phyloP scores from a whole-genome alignment of 1,140 invertebrate species.

The Nasonia longicornis region DNA sequence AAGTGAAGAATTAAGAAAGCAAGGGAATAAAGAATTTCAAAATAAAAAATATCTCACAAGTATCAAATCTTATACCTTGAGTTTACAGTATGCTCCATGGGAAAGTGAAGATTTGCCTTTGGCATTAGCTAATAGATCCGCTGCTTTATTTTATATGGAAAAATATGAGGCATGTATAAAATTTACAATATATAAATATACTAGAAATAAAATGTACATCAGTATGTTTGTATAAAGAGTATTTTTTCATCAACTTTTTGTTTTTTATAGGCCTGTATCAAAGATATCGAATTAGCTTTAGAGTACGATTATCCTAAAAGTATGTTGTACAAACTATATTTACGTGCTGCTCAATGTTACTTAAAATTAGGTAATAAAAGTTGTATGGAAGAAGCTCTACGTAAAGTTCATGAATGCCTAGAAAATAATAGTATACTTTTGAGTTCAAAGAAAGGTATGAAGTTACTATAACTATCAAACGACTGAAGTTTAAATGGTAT shows the following conservation, averaged over 20 bases:
- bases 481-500: neutral
- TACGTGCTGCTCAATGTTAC: conserved; percentile 61
- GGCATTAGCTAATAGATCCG: conserved; percentile 67
- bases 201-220: neutral
- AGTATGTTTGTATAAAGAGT: neutral
- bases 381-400: conserved; percentile 54
- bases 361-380: conserved; percentile 55
- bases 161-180: conserved; percentile 58
- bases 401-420: conserved; percentile 52
- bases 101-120: conserved; percentile 60
- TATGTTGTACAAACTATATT: conserved; percentile 62
- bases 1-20: conserved; percentile 55
- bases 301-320: conserved; percentile 60
- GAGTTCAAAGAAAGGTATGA: conserved; percentile 56
- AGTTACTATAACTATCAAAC: neutral
- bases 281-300: conserved; percentile 63
- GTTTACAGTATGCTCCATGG: conserved; percentile 58
- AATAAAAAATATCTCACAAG: conserved; percentile 59
- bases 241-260: conserved; percentile 17
- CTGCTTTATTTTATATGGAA: conserved; percentile 61
- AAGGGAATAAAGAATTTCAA: conserved; percentile 63
- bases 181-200: neutral
- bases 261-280: conserved; percentile 60
- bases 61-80: conserved; percentile 61
- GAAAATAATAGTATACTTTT: conserved; percentile 50